These are phyloP conservation scores for Cirrhinus mrigala DNA, from an alignment of 2,797 vertebrate genomes.

Conservation along the genomic window DNA sequence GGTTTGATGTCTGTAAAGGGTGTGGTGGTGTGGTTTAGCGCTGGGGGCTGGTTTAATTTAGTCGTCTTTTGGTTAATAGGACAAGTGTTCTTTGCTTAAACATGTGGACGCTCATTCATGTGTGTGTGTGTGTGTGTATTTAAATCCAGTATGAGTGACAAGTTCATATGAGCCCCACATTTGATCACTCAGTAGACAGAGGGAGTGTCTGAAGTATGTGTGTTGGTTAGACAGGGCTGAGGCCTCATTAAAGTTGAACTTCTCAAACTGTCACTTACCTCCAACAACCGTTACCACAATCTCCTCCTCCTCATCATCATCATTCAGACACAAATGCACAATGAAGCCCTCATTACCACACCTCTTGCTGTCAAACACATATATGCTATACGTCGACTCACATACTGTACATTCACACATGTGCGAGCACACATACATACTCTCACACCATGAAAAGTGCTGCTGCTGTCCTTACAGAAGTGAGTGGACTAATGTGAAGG, in stretches of 20 bases:
- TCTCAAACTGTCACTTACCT: conserved; percentile 2
- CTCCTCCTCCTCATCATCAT: neutral
- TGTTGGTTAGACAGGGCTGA: neutral
- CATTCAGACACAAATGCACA: neutral
- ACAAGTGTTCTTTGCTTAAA: neutral
- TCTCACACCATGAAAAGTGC: neutral
- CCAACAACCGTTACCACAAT: neutral
- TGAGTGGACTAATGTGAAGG: neutral
- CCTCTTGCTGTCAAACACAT: neutral
- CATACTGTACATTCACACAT: neutral
- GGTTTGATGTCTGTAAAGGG: neutral
- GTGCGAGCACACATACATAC: neutral
- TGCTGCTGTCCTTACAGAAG: neutral
- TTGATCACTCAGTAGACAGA: neutral
- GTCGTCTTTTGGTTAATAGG: neutral
- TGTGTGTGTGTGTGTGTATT: neutral
- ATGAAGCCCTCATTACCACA: neutral
- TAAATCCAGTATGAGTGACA: neutral
- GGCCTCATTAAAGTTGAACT: neutral
- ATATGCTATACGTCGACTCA: neutral
- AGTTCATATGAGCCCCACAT: neutral
- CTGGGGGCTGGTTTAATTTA: neutral
- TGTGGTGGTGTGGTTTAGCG: neutral
- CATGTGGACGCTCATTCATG: neutral
- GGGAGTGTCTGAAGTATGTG: neutral